Evolutionary conservation across 2,888 invertebrate genomes (phyloP).

Genomic region (Micoletzkya japonica): DNA sequence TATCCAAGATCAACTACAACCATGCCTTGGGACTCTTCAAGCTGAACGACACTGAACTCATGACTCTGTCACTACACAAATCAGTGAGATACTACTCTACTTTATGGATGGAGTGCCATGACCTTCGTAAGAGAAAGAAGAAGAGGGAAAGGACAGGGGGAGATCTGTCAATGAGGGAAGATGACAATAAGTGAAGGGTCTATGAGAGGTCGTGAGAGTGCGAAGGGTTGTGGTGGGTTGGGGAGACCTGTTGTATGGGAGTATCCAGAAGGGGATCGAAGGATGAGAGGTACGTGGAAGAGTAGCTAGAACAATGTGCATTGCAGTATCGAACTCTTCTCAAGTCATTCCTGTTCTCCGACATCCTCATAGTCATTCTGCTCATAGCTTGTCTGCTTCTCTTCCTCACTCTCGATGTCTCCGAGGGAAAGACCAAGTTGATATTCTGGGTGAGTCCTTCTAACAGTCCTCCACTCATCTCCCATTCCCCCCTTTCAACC

Average conservation of each 20-base stretch:
- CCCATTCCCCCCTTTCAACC: background rate
- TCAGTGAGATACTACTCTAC: slow-evolving; percentile 38
- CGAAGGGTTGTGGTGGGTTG: too few relatives aligned
- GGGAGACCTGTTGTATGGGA: too few relatives aligned
- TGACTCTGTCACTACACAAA: slow-evolving; percentile 45
- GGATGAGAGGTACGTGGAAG: too few relatives aligned
- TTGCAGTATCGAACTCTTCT: slow-evolving; percentile 59
- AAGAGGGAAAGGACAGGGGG: too few relatives aligned
- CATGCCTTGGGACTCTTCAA: slow-evolving; percentile 52
- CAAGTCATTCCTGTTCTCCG: slow-evolving; percentile 52
- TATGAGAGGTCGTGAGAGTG: too few relatives aligned
- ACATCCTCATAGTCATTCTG: slow-evolving; percentile 49
- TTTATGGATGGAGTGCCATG: background rate
- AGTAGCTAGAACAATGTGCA: background rate
- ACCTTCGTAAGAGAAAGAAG: too few relatives aligned
- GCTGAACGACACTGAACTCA: slow-evolving; percentile 50
- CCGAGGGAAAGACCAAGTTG: slow-evolving; percentile 40
- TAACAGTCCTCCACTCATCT: background rate
- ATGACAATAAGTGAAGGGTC: too few relatives aligned
- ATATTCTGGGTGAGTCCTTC: slow-evolving; percentile 53
- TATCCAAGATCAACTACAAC: slow-evolving; percentile 61
- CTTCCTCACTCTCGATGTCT: slow-evolving; percentile 52
- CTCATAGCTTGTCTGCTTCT: slow-evolving; percentile 46
- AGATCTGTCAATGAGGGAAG: too few relatives aligned
- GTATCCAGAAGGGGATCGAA: too few relatives aligned